Conservation (phyloP, 1,140 invertebrate species). For the Potamilus streckersoni region DNA sequence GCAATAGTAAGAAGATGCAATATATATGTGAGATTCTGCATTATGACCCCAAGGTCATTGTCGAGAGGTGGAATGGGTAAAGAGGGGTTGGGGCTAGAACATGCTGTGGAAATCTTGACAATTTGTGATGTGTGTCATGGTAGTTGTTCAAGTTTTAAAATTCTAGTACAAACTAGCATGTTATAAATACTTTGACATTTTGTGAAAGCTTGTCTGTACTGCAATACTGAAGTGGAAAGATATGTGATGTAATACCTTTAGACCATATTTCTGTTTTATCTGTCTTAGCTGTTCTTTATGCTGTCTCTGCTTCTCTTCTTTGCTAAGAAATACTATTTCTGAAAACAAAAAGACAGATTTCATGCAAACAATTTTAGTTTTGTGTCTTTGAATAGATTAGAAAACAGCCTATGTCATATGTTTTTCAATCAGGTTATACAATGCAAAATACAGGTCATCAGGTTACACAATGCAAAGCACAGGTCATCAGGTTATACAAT, state of each 20-base stretch:
- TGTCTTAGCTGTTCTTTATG: slow-evolving; percentile 75
- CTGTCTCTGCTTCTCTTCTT: slow-evolving; percentile 72
- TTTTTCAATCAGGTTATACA: too few species aligned
- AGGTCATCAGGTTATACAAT: too few species aligned
- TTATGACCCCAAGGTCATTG: too few species aligned
- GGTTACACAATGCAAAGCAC: too few species aligned
- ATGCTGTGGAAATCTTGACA: too few species aligned
- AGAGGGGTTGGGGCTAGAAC: too few species aligned
- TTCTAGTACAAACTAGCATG: neutral
- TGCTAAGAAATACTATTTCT: slow-evolving; percentile 52
- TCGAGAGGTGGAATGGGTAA: too few species aligned
- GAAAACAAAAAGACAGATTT: neutral
- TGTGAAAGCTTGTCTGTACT: neutral
- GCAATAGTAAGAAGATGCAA: too few species aligned
- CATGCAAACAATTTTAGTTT: neutral
- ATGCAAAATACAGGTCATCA: too few species aligned
- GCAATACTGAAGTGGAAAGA: neutral
- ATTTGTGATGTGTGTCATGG: neutral
- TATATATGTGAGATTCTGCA: too few species aligned
- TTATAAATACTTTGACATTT: neutral
- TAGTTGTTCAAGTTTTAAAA: neutral
- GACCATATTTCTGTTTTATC: slow-evolving; percentile 85
- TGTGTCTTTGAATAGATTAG: neutral
- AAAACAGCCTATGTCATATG: too few species aligned
- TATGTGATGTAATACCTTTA: slow-evolving; percentile 49